Evolutionary conservation across 1,140 invertebrate genomes (phyloP).

Genomic region (Theocolax elegans): DNA sequence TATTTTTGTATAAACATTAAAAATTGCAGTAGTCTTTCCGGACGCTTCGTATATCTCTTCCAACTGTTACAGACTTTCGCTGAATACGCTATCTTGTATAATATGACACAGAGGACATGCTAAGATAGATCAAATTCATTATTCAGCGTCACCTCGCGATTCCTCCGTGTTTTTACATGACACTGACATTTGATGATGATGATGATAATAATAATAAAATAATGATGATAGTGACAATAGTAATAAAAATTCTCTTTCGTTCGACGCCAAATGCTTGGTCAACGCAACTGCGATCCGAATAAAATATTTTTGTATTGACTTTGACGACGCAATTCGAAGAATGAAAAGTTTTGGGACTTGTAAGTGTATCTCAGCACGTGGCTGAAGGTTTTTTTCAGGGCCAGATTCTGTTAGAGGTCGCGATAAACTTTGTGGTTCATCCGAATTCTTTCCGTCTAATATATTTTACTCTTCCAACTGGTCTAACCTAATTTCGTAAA

Average conservation of each 20-base stretch:
- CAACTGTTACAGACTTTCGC: conserved; percentile 11
- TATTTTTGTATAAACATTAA: too few species aligned
- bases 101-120: conserved; percentile 11
- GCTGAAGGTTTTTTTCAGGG: neutral
- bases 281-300: too few species aligned
- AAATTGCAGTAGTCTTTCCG: too few species aligned
- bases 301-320: too few species aligned
- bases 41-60: neutral
- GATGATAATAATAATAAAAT: conserved; percentile 5
- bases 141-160: conserved; percentile 21
- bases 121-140: conserved; percentile 27
- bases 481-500: too few species aligned
- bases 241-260: neutral
- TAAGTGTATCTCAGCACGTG: too few species aligned
- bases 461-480: too few species aligned
- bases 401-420: conserved; percentile 11
- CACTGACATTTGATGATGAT: neutral
- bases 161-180: neutral
- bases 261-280: too few species aligned
- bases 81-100: conserved; percentile 34
- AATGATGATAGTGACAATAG: neutral
- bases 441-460: too few species aligned
- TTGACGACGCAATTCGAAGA: too few species aligned
- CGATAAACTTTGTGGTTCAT: conserved; percentile 11
- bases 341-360: too few species aligned